Conservation (phyloP, 2,888 invertebrate species). For the Orthosia cruda region DNA sequence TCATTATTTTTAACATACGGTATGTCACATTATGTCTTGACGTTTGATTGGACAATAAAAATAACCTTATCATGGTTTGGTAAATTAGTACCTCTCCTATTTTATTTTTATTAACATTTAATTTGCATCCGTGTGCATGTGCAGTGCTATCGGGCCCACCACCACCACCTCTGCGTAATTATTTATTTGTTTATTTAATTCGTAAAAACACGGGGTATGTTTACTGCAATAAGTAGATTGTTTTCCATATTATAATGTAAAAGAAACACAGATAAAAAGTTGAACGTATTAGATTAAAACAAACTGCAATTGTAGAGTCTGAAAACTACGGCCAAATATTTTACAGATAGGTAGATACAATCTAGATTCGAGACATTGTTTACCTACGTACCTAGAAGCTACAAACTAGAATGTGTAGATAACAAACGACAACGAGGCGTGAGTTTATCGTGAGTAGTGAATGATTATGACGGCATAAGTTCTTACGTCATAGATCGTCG, state of each 20-base stretch:
- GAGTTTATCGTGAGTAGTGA: conserved; percentile 10
- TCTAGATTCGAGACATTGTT: neutral
- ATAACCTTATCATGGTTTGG: conserved; percentile 7
- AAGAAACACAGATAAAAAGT: too few relatives aligned
- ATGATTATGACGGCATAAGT: conserved; percentile 14
- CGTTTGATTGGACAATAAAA: conserved; percentile 22
- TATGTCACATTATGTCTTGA: conserved; percentile 32
- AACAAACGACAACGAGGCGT: conserved; percentile 17
- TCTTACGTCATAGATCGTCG: conserved; percentile 31
- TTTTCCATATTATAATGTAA: neutral
- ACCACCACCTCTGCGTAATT: too few relatives aligned
- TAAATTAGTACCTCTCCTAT: neutral
- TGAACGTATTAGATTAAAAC: neutral
- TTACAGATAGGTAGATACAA: neutral
- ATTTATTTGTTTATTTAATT: too few relatives aligned
- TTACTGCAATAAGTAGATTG: neutral
- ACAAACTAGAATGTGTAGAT: conserved; percentile 34
- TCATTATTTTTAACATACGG: neutral
- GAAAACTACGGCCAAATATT: neutral
- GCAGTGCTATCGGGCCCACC: neutral
- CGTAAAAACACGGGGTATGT: conserved; percentile 5
- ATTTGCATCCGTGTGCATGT: conserved; percentile 5
- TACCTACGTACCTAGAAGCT: conserved; percentile 2
- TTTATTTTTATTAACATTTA: neutral
- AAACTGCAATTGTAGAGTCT: neutral